Conservation (phyloP, 2,113 vertebrate species). For the Dermatemys mawii region DNA sequence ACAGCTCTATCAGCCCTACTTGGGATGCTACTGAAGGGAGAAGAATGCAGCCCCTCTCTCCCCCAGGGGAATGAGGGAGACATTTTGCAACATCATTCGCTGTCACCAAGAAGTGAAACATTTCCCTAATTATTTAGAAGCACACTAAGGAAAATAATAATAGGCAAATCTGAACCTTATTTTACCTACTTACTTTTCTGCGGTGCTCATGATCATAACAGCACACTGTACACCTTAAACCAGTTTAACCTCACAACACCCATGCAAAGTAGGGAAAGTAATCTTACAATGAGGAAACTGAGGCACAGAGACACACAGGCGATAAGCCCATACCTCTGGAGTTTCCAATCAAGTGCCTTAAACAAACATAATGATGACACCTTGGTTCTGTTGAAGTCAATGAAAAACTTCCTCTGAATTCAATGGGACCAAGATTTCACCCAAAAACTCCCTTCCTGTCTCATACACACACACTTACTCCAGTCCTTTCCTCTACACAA, state of each 20-base stretch:
- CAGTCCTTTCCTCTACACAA: background rate
- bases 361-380: background rate
- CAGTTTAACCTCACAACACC: background rate
- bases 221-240: accelerated
- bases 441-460: background rate
- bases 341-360: background rate
- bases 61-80: background rate
- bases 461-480: background rate
- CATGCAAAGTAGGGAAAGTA: background rate
- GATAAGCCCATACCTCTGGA: background rate
- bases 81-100: accelerated
- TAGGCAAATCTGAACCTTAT: background rate
- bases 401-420: background rate
- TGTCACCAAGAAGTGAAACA: background rate
- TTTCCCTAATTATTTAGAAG: background rate
- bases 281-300: accelerated
- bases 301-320: accelerated
- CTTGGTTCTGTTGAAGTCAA: background rate
- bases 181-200: background rate
- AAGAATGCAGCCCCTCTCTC: accelerated
- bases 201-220: accelerated
- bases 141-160: accelerated
- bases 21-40: background rate
- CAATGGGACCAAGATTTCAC: background rate
- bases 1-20: background rate